Evolutionary conservation across 2,888 invertebrate genomes (phyloP).

Genomic region (Polydrusus pterygomalis): DNA sequence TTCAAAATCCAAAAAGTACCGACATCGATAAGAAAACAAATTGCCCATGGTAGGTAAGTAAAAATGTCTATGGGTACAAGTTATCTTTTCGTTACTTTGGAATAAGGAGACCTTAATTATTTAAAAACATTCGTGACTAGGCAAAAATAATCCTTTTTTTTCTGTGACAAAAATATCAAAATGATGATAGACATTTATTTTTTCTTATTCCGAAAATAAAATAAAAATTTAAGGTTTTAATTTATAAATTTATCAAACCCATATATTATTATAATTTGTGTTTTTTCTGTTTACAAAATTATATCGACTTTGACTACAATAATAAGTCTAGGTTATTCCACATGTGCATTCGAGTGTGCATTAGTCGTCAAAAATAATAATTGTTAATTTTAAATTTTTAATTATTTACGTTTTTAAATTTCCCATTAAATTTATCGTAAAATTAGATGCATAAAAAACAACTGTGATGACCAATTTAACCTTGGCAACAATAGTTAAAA

Average conservation of each 20-base stretch:
- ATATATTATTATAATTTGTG: background rate
- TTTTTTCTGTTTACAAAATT: background rate
- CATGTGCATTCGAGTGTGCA: background rate
- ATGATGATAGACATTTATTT: too few species aligned
- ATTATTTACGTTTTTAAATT: conserved; percentile 51
- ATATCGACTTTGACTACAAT: background rate
- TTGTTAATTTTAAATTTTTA: conserved; percentile 32
- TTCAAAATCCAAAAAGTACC: too few species aligned
- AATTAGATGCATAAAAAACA: conserved; percentile 54
- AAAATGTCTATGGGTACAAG: too few species aligned
- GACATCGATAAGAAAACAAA: too few species aligned
- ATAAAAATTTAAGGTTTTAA: background rate
- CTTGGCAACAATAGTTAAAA: conserved; percentile 52
- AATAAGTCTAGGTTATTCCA: background rate
- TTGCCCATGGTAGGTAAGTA: too few species aligned
- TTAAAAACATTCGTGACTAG: too few species aligned
- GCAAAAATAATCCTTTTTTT: too few species aligned
- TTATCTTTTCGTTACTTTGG: too few species aligned
- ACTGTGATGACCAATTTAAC: conserved; percentile 55
- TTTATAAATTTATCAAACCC: background rate
- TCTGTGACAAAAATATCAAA: too few species aligned
- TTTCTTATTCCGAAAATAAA: too few species aligned
- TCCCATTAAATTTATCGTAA: conserved; percentile 55
- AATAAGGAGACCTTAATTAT: too few species aligned
- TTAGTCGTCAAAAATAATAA: conserved; percentile 22